These are phyloP conservation scores for Sycophaga agraensis DNA, from an alignment of 1,140 invertebrate species.

Conservation along the genomic window DNA sequence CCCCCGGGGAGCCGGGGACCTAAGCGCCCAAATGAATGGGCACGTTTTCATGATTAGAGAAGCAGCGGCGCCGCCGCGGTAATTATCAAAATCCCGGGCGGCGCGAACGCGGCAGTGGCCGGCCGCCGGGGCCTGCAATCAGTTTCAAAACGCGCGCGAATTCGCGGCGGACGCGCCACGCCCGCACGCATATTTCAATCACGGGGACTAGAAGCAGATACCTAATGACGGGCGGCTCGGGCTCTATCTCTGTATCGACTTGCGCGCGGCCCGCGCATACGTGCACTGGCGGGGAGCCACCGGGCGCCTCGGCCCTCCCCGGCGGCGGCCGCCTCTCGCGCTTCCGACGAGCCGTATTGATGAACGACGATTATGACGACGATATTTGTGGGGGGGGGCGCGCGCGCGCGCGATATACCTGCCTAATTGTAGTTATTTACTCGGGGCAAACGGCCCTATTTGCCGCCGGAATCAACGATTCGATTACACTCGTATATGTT, in stretches of 20 bases:
- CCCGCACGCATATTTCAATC: conserved; percentile 24
- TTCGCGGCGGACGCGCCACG: neutral
- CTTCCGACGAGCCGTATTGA: neutral
- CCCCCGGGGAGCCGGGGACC: too few relatives aligned
- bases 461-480: conserved; percentile 3
- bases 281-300: too few relatives aligned
- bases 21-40: too few relatives aligned
- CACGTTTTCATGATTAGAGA: conserved; percentile 23
- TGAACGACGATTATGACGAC: conserved; percentile 20
- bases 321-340: neutral
- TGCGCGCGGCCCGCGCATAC: neutral
- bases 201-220: conserved; percentile 15
- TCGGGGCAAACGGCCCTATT: conserved; percentile 9
- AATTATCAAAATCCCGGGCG: conserved; percentile 20
- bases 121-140: too few relatives aligned
- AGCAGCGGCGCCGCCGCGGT: conserved; percentile 21
- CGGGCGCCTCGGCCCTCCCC: neutral
- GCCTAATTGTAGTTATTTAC: neutral
- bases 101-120: too few relatives aligned
- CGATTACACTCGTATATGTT: conserved; percentile 15
- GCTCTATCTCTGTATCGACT: neutral
- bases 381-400: conserved; percentile 10
- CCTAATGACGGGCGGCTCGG: neutral
- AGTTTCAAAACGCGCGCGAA: conserved; percentile 17
- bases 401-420: too few relatives aligned